Evolutionary conservation across 2,113 vertebrate genomes (phyloP).

Genomic region (Pleuronectes platessa): DNA sequence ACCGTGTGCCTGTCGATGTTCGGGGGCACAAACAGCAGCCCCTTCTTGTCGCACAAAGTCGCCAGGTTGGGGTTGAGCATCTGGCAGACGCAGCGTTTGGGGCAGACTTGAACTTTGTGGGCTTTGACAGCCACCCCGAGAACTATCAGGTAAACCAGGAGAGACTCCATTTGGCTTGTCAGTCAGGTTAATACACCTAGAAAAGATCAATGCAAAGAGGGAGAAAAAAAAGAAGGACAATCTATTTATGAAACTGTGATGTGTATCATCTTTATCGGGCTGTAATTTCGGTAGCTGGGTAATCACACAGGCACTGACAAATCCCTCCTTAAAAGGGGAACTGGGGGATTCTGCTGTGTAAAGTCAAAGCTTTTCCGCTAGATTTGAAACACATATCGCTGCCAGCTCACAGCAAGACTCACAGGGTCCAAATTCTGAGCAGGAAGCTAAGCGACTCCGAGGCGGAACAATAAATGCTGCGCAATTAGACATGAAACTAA

Average conservation of each 20-base stretch:
- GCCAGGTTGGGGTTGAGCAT: constrained; percentile 97
- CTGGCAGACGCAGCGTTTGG: constrained; percentile 98
- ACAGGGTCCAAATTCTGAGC: constrained; percentile 44
- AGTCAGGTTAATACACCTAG: constrained; percentile 87
- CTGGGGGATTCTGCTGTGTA: constrained; percentile 23
- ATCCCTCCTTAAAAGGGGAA: constrained; percentile 23
- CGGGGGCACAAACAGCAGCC: constrained; percentile 96
- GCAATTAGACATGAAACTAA: constrained; percentile 67
- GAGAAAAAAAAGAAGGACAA: background rate
- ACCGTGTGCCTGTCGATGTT: constrained; percentile 98
- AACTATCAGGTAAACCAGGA: constrained; percentile 94
- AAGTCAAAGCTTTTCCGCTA: constrained; percentile 40
- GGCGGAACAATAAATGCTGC: constrained; percentile 52
- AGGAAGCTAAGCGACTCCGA: constrained; percentile 34
- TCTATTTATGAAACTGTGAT: constrained; percentile 29
- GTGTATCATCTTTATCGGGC: constrained; percentile 28
- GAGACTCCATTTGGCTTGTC: constrained; percentile 92
- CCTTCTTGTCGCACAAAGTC: constrained; percentile 98
- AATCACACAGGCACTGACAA: constrained; percentile 29
- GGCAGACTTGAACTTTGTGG: constrained; percentile 97
- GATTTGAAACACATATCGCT: constrained; percentile 48
- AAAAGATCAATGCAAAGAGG: constrained; percentile 53
- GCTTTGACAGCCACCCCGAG: constrained; percentile 90
- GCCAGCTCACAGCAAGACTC: constrained; percentile 41
- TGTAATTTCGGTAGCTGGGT: constrained; percentile 24